These are phyloP conservation scores for Haliclona indistincta DNA, from an alignment of 37 sponge, comb jelly and placozoan genomes.

Conservation along the genomic window DNA sequence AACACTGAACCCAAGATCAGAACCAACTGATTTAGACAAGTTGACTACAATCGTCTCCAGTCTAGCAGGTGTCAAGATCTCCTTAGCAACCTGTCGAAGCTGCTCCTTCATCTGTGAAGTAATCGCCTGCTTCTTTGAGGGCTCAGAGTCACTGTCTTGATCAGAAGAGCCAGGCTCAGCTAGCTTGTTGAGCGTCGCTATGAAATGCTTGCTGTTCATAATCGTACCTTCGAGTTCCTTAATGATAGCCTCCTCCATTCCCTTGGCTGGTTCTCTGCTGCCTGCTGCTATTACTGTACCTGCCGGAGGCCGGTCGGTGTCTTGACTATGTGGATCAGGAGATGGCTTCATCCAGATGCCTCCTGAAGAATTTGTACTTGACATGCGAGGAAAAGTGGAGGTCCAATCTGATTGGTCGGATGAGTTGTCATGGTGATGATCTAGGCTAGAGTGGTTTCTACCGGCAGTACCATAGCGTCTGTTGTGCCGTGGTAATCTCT, in stretches of 20 bases:
- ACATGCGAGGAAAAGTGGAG: too few species aligned
- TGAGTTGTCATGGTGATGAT: too few species aligned
- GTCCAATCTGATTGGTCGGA: too few species aligned
- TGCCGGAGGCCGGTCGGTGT: neutral
- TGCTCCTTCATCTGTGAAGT: too few species aligned
- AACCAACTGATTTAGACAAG: constrained; percentile 32
- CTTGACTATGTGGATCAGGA: neutral
- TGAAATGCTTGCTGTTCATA: constrained; percentile 34
- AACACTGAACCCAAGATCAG: constrained; percentile 79
- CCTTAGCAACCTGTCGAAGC: too few species aligned
- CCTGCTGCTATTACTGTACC: neutral
- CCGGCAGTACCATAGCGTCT: too few species aligned
- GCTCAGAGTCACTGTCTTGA: constrained; percentile 77
- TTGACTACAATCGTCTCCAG: constrained; percentile 23
- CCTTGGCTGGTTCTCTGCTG: neutral
- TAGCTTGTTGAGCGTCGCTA: constrained; percentile 28
- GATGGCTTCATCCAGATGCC: neutral
- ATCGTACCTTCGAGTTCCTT: constrained; percentile 35
- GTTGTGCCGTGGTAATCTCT: too few species aligned
- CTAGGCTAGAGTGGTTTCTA: too few species aligned
- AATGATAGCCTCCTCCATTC: neutral
- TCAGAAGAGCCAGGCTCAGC: constrained; percentile 78
- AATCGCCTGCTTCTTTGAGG: too few species aligned
- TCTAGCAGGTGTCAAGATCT: too few species aligned
- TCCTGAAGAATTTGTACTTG: too few species aligned